Evolutionary conservation across 30 jellyfish, hydroid and myxozoan genomes (phyloP), one percentile per base, ranked within the genome.

Genomic region (Aurelia sp.): DNA sequence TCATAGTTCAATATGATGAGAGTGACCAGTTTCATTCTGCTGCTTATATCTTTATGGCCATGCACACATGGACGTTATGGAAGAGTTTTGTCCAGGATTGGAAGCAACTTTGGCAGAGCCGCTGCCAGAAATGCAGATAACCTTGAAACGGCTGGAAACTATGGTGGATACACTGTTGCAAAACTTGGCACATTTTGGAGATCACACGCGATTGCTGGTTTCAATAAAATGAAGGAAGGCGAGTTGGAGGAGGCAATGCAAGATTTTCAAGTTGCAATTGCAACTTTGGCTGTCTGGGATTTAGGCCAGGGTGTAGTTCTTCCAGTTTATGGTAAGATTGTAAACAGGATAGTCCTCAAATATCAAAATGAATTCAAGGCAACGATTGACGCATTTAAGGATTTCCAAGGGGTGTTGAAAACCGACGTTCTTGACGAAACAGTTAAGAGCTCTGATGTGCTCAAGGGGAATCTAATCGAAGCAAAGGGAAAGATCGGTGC

Each of bases 281-380:
- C 87, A 76, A 76, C 87, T 3, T 41, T 76, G 62, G 71, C 77
- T 21, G 87, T 76, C n/a, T 76, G 87, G 87, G 87, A 76, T 61
- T 30, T 76, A 11, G 87, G 87, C 10, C 87, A 76, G 47, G 87
- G 87, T 12, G 47, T 76, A 3, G 87, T 68, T 10, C 41, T 22
- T 50, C 87, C 87, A 21, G 59, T 76, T n/a, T 74, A 74, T 27
- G 76, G 53, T 23, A 76, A 76, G 60, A 74, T 76, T 9, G 65
- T 76, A 35, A 60, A 76, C 76, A 76, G 62, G 10, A 60, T 76
- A 62, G 53, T 76, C 17, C 48, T 76, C 8, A 76, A 76, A 40
- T 33, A 76, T 58, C 62, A 60, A 40, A 59, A 30, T 27, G 87
- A 76, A 40, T 76, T 76, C 62, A 22, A 40, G 31, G 23, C 37